Evolutionary conservation across 2,888 invertebrate species (phyloP).

Genomic region (Luperina nickerlii): DNA sequence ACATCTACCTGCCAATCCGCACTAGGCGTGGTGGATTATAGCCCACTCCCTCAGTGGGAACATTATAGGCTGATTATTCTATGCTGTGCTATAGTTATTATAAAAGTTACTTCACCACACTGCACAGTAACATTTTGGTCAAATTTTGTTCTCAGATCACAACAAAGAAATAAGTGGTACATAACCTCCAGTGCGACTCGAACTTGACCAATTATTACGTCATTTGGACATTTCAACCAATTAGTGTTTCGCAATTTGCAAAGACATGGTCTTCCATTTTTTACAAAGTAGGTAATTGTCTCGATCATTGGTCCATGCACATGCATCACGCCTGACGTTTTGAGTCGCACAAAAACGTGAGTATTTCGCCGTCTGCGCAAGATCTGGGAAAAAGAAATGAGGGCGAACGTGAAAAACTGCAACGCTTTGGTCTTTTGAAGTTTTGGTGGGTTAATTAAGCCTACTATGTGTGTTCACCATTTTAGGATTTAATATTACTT

Average conservation of each 20-base stretch:
- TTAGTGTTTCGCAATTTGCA: slow-evolving; percentile 45
- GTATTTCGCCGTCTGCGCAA: slow-evolving; percentile 33
- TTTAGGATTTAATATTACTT: no score
- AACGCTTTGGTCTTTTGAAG: slow-evolving; percentile 28
- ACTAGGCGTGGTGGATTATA: no score
- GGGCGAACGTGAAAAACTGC: slow-evolving; percentile 53
- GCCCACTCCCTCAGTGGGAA: background rate
- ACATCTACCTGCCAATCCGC: no score
- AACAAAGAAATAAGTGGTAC: background rate
- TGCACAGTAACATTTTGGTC: background rate
- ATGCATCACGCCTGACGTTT: slow-evolving; percentile 64
- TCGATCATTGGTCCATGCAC: slow-evolving; percentile 50
- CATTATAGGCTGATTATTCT: background rate
- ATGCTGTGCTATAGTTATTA: background rate
- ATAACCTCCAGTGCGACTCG: background rate
- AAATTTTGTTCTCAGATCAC: background rate
- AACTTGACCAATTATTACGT: slow-evolving; percentile 16
- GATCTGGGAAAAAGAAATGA: slow-evolving; percentile 52
- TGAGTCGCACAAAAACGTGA: slow-evolving; percentile 69
- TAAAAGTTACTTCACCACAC: background rate
- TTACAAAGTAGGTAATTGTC: slow-evolving; percentile 60
- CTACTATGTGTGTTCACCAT: no score
- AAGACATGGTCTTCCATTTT: slow-evolving; percentile 53
- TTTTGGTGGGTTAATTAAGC: background rate
- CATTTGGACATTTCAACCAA: slow-evolving; percentile 37